Percentiles rank a stretch among this genome's conserved stretches.
Evolutionary conservation across 23 tunicate genomes (phyloP).

Genomic region (Phallusia fumigata): DNA sequence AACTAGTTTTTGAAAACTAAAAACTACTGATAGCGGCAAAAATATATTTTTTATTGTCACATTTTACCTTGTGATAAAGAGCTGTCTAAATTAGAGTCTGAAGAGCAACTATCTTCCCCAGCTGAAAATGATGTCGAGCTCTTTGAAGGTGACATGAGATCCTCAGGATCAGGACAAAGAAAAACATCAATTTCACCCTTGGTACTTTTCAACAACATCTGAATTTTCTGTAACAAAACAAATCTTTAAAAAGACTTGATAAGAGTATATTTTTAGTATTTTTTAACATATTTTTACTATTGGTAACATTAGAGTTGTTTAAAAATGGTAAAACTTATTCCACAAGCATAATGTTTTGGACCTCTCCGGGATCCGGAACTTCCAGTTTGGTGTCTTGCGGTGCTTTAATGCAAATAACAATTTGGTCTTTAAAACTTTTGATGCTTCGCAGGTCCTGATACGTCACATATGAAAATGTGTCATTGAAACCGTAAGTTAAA

Average conservation of each 20-base stretch:
- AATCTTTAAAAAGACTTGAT: too few relatives aligned
- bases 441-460: slow-evolving; percentile 85
- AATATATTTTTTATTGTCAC: too few relatives aligned
- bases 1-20: too few relatives aligned
- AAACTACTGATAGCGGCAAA: too few relatives aligned
- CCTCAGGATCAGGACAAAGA: slow-evolving; percentile 88
- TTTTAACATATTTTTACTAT: not conserved
- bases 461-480: slow-evolving; percentile 70
- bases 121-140: slow-evolving; percentile 14
- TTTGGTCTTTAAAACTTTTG: slow-evolving; percentile 67
- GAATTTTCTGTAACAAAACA: slow-evolving; percentile 71
- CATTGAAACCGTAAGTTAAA: not conserved
- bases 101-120: slow-evolving; percentile 14
- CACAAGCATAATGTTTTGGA: not conserved
- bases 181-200: slow-evolving; percentile 93
- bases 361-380: slow-evolving; percentile 95
- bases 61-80: not conserved
- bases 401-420: slow-evolving; percentile 93
- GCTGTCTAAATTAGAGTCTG: slow-evolving; percentile 24
- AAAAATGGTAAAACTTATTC: not conserved
- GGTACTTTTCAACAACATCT: slow-evolving; percentile 89
- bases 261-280: too few relatives aligned
- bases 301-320: not conserved
- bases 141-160: slow-evolving; percentile 34
- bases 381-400: slow-evolving; percentile 97